These are phyloP conservation scores for Coreius guichenoti DNA, from an alignment of 2,797 vertebrate genomes.

Conservation along the genomic window DNA sequence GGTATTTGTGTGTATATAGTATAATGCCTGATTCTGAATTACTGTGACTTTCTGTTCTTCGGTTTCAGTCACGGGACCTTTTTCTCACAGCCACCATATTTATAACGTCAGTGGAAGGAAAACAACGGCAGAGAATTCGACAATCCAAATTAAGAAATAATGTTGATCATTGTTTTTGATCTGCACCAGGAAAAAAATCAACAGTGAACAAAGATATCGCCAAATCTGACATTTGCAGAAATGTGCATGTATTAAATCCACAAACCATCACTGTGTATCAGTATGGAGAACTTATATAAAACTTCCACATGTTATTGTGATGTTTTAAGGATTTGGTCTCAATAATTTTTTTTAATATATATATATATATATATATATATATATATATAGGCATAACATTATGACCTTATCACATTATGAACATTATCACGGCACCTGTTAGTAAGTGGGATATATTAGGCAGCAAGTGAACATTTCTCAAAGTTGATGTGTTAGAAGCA, in stretches of 20 bases:
- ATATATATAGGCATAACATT: no score
- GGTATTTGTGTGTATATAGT: background rate
- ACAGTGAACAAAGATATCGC: background rate
- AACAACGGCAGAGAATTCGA: background rate
- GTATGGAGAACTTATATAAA: background rate
- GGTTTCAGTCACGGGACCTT: background rate
- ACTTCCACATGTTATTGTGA: background rate
- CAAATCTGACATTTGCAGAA: slow-evolving; percentile 1
- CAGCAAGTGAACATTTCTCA: no score
- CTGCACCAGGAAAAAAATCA: background rate
- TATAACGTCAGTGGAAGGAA: background rate
- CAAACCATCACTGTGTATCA: background rate
- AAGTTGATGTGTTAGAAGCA: no score
- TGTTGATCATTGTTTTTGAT: background rate
- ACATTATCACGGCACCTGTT: no score
- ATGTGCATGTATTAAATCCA: background rate
- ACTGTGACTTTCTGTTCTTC: background rate
- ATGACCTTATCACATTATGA: no score
- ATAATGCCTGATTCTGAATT: background rate
- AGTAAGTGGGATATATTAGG: no score
- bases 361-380: no score
- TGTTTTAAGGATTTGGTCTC: background rate
- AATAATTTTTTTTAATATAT: no score
- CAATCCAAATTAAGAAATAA: background rate
- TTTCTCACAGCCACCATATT: background rate